Evolutionary conservation across 2,113 vertebrate species (phyloP).

Genomic region (Cheirogaleus medius): DNA sequence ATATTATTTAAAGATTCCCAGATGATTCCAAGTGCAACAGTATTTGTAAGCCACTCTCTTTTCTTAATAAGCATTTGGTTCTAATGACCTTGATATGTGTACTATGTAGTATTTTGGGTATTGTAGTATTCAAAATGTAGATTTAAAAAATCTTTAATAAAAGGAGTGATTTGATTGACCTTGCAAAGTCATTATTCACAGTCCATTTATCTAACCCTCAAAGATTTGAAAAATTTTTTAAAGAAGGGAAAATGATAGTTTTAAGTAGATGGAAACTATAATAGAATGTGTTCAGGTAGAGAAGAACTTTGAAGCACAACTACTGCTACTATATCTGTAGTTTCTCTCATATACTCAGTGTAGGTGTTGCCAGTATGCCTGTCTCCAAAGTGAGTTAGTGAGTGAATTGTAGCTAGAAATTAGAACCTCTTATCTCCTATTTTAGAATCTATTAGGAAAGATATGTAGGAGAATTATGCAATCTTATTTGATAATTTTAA

Average conservation of each 20-base stretch:
- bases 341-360: background rate
- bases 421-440: background rate
- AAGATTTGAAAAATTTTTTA: background rate
- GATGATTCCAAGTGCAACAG: background rate
- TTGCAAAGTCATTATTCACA: background rate
- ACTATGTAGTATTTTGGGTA: background rate
- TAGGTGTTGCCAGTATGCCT: background rate
- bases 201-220: background rate
- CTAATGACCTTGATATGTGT: background rate
- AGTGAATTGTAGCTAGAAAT: background rate
- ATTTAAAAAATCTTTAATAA: background rate
- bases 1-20: background rate
- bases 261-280: background rate
- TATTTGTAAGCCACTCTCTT: background rate
- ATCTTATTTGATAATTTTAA: conserved; percentile 27
- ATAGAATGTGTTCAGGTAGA: background rate
- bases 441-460: conserved; percentile 11
- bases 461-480: background rate
- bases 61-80: background rate
- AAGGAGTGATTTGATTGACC: background rate
- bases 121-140: background rate
- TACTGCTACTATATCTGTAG: background rate
- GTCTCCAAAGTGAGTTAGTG: background rate
- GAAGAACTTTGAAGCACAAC: background rate
- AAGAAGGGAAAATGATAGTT: conserved; percentile 30